phyloP scores from a whole-genome alignment of 2,797 vertebrate genomes.

The Silurus lanzhouensis region DNA sequence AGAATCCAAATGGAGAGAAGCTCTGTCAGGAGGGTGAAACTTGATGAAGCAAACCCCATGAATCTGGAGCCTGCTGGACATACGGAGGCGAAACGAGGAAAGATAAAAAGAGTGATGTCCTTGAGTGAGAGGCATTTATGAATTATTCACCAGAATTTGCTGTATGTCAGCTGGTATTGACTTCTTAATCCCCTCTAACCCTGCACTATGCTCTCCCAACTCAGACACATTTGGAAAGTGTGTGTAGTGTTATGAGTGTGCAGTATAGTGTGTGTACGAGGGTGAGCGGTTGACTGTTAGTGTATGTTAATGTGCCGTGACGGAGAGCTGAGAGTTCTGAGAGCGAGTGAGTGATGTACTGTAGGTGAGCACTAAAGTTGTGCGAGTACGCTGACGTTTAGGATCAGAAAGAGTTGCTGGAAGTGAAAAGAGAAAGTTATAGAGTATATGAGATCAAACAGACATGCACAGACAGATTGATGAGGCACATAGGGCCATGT shows the following conservation, averaged over 20 bases:
- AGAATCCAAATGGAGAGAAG: conserved; percentile 5
- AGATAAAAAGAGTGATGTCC: conserved; percentile 57
- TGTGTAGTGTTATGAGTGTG: conserved; percentile 26
- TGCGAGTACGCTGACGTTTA: neutral
- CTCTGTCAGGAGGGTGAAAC: conserved; percentile 5
- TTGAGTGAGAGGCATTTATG: conserved; percentile 52
- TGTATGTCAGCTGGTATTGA: conserved; percentile 59
- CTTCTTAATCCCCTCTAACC: conserved; percentile 41
- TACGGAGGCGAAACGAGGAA: conserved; percentile 20
- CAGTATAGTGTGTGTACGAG: neutral
- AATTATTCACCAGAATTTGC: conserved; percentile 63
- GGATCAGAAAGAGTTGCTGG: neutral
- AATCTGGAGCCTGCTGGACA: conserved; percentile 12
- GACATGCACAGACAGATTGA: conserved; percentile 33
- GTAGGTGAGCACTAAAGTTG: conserved; percentile 6
- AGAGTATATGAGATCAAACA: conserved; percentile 20
- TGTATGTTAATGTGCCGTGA: conserved; percentile 12
- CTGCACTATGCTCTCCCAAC: conserved; percentile 46
- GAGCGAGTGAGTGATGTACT: conserved; percentile 3
- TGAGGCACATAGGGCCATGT: conserved; percentile 34
- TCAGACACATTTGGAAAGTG: conserved; percentile 39
- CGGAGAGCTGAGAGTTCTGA: conserved; percentile 7
- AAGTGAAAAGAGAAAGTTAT: neutral
- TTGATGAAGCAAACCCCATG: conserved; percentile 27
- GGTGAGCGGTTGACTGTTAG: conserved; percentile 14